Base-by-base conservation (phyloP, 2,888 invertebrate genomes). In the Eurytoma californica region DNA sequence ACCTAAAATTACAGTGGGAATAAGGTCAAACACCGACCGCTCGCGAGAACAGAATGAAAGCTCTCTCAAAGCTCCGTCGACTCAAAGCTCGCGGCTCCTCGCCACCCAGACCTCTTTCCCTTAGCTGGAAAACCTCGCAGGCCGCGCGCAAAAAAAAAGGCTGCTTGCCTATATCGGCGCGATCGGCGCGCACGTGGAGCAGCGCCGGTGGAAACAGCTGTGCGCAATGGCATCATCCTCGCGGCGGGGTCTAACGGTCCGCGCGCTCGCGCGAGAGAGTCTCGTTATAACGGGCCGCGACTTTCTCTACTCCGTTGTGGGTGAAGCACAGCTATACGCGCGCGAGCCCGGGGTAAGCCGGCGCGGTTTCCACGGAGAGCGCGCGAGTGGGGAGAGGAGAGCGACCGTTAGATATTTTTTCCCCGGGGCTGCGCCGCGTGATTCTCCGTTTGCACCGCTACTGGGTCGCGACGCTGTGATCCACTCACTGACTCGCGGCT, bases 261-360 rank as follows among this genome's bases (percentile, higher is more conserved):
- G 24, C 24, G 24, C 60, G 53, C 39, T 39, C 55, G 53, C 16
- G 49, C 51, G 66, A 51, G 77, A 77, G 75, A 80, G 72, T 80
- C 73, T 80, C 76, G 76, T 80, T 80, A 80, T 80, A 80, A 80
- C 80, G 80, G 80, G 28, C 63, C n/a, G 73, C 51, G 20, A 80
- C 80, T 80, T 80, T 80, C 80, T 80, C 77, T 72, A 65, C 65
- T 30, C 0, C 67, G 39, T 61, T 61, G 76, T 65, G 76, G 72
- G 63, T 76, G 70, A 65, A 51, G 58, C 65, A 70, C 70, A 57
- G 57, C 73, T 72, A 63, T 39, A 4, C 53, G 7, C 51, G 16
- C 18, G 13, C 47, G 3, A 9, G 16, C 69, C 20, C 68, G 58
- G 69, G 69, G 69, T 69, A 20, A 57, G 30, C 63, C 39, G 24